phyloP scores from a whole-genome alignment of 92 coral and sea anemone species.

The Plumapathes pennacea region DNA sequence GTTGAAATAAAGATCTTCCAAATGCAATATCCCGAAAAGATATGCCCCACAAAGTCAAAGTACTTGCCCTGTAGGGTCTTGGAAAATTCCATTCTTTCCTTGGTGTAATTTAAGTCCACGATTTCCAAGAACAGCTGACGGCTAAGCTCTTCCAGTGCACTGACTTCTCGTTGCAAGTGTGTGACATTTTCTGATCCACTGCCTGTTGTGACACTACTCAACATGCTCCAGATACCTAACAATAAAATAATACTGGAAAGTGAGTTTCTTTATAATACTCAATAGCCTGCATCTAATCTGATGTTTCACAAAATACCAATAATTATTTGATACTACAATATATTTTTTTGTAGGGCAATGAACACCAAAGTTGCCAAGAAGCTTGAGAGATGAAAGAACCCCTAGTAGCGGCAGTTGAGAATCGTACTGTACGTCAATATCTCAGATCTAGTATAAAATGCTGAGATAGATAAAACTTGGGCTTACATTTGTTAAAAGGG shows the following conservation, averaged over 20 bases:
- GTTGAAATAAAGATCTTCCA: slow-evolving; percentile 99
- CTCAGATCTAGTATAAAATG: no score
- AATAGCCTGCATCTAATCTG: no score
- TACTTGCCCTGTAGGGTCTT: slow-evolving; percentile 95
- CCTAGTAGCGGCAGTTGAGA: no score
- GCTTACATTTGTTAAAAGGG: no score
- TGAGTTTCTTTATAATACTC: no score
- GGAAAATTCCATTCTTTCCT: slow-evolving; percentile 92
- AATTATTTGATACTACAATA: no score
- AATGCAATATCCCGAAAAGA: slow-evolving; percentile 93
- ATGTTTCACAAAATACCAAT: not conserved
- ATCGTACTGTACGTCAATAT: no score
- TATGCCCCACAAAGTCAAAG: slow-evolving; percentile 96
- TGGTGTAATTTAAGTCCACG: slow-evolving; percentile 90
- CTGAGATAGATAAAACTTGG: no score
- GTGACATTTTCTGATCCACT: slow-evolving; percentile 65
- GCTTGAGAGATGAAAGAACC: no score
- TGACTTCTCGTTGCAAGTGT: slow-evolving; percentile 83
- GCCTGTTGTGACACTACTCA: slow-evolving; percentile 66
- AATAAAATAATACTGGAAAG: not conserved
- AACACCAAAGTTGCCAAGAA: no score
- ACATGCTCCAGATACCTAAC: slow-evolving; percentile 91
- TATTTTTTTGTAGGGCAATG: no score
- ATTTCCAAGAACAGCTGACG: slow-evolving; percentile 95
- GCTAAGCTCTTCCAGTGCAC: slow-evolving; percentile 90